Percentiles rank a stretch among this genome's conserved stretches.
Conservation (phyloP, 2,888 invertebrate genomes). For the Dasypolia templi region DNA sequence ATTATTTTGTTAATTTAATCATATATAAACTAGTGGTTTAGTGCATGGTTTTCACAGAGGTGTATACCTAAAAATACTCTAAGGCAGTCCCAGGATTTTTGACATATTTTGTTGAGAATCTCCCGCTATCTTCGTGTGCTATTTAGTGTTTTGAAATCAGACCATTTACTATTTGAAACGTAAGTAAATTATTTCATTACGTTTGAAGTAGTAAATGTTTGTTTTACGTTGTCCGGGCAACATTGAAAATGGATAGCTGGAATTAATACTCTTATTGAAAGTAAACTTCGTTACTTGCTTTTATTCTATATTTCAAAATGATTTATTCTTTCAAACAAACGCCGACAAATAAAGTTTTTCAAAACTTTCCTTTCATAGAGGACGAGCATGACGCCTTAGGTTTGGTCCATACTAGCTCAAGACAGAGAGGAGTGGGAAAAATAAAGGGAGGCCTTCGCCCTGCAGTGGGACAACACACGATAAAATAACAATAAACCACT, state of each 20-base stretch:
- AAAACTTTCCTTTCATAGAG: constrained; percentile 1
- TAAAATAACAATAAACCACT: not conserved
- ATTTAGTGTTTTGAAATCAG: not conserved
- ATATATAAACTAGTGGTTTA: constrained; percentile 3
- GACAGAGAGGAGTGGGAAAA: not conserved
- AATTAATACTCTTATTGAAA: constrained; percentile 26
- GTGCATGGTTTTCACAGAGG: not conserved
- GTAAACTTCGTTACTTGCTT: constrained; percentile 21
- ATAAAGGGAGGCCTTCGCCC: not conserved
- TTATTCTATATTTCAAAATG: constrained; percentile 15
- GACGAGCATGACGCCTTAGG: not conserved
- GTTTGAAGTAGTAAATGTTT: no score
- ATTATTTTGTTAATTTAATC: not conserved
- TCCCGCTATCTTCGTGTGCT: not conserved
- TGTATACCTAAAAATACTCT: not conserved
- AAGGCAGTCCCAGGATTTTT: not conserved
- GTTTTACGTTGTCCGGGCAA: not conserved
- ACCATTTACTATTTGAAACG: constrained; percentile 6
- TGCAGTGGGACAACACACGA: not conserved
- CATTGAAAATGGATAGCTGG: constrained; percentile 14
- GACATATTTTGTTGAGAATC: not conserved
- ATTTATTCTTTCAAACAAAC: constrained; percentile 13
- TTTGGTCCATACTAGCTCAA: not conserved
- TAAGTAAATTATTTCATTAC: constrained; percentile 16
- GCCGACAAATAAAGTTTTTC: constrained; percentile 9